Percentiles rank a stretch among this genome's conserved stretches.
Conservation (phyloP, 2,888 invertebrate species). For the Polietes domitor region DNA sequence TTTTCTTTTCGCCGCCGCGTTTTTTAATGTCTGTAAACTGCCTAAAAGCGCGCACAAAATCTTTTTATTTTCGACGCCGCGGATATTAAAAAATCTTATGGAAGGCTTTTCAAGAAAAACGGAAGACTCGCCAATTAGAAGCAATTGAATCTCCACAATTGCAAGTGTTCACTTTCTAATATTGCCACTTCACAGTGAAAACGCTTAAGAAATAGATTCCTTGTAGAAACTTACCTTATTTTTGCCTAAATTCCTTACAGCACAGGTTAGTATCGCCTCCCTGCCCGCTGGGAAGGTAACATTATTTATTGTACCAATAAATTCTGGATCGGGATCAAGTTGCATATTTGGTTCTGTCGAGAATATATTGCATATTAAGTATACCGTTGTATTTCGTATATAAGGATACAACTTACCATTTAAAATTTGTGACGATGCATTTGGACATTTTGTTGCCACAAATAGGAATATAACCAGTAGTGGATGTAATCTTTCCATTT, state of each 20-base stretch:
- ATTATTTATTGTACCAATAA: slow-evolving; percentile 80
- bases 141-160: too few relatives aligned
- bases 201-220: too few relatives aligned
- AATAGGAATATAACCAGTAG: slow-evolving; percentile 75
- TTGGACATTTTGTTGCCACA: slow-evolving; percentile 76
- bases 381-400: not conserved
- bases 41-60: too few relatives aligned
- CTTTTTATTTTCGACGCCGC: too few relatives aligned
- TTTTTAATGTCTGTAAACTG: too few relatives aligned
- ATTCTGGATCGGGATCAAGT: slow-evolving; percentile 80
- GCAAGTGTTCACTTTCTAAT: too few relatives aligned
- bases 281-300: slow-evolving; percentile 81
- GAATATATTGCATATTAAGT: not conserved
- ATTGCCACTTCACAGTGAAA: too few relatives aligned
- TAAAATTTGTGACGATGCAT: slow-evolving; percentile 75
- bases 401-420: slow-evolving; percentile 73
- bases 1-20: too few relatives aligned
- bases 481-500: slow-evolving; percentile 73
- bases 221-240: slow-evolving; percentile 78
- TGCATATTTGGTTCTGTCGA: slow-evolving; percentile 76
- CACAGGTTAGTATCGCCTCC: slow-evolving; percentile 80
- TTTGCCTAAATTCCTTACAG: slow-evolving; percentile 80
- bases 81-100: too few relatives aligned
- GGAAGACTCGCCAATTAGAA: too few relatives aligned
- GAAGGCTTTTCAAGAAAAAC: too few relatives aligned